phyloP scores from a whole-genome alignment of 2,113 vertebrate species.

The Terrapene triunguis region DNA sequence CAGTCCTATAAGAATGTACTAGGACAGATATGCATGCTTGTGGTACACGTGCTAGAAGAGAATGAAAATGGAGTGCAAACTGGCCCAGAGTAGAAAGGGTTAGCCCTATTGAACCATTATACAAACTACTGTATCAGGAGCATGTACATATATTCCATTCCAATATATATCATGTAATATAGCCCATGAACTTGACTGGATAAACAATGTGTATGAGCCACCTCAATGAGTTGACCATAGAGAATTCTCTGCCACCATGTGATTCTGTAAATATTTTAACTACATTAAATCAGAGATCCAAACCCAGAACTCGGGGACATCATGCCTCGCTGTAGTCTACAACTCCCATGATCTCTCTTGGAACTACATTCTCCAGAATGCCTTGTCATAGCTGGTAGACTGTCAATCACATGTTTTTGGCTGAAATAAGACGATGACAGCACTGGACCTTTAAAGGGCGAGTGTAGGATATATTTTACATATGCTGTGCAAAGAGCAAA shows the following conservation, averaged over 20 bases:
- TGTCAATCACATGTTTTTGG: background rate
- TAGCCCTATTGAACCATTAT: background rate
- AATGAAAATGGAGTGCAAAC: background rate
- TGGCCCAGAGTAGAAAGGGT: background rate
- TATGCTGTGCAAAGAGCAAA: background rate
- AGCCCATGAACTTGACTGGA: slow-evolving; percentile 36
- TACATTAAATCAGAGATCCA: background rate
- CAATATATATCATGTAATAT: background rate
- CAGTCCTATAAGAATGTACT: background rate
- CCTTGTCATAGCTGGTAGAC: background rate
- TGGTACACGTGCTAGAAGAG: background rate
- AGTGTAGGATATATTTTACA: background rate
- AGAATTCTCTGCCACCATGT: slow-evolving; percentile 25
- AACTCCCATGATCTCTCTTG: background rate
- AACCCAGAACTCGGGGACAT: background rate
- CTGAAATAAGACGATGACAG: background rate
- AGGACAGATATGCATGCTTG: background rate
- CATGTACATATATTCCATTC: background rate
- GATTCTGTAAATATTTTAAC: slow-evolving; percentile 33
- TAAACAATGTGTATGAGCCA: slow-evolving; percentile 19
- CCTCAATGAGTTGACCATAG: background rate
- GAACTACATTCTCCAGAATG: background rate
- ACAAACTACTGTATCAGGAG: slow-evolving; percentile 11
- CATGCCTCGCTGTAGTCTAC: background rate
- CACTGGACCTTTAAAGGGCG: background rate